A percentile compares a stretch with the other conserved stretches of the same genome.
Evolutionary conservation across 2,797 vertebrate genomes (phyloP).

Genomic region (Arrhamphus sclerolepis): DNA sequence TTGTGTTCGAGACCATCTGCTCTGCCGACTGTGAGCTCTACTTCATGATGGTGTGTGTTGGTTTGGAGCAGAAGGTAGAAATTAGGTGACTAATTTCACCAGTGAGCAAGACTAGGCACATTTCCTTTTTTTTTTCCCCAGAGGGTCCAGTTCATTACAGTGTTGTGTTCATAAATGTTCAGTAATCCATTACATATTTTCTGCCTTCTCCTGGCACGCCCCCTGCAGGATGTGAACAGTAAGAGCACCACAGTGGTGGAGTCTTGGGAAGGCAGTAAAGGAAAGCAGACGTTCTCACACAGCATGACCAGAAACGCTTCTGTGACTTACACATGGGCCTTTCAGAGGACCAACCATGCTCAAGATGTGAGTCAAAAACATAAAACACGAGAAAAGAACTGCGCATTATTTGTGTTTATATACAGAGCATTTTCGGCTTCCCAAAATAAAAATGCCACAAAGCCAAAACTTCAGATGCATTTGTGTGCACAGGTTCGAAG

Average conservation of each 20-base stretch:
- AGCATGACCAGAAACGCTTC: conserved; percentile 91
- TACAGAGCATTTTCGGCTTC: too few relatives aligned
- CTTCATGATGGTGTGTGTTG: conserved; percentile 92
- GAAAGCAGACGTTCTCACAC: conserved; percentile 91
- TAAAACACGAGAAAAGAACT: too few relatives aligned
- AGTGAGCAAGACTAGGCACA: background rate
- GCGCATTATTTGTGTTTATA: too few relatives aligned
- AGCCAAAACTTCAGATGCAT: too few relatives aligned
- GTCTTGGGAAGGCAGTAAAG: conserved; percentile 93
- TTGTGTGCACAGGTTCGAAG: conserved; percentile 81
- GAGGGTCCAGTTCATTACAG: background rate
- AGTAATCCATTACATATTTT: background rate
- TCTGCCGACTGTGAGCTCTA: conserved; percentile 93
- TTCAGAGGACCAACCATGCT: conserved; percentile 92
- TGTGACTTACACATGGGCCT: conserved; percentile 94
- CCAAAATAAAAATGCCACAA: background rate
- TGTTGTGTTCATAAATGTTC: background rate
- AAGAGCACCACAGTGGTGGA: conserved; percentile 96
- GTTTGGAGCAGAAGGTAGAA: conserved; percentile 1
- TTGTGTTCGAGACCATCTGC: conserved; percentile 95
- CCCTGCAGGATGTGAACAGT: conserved; percentile 89
- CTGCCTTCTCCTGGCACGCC: conserved; percentile 10
- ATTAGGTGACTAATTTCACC: conserved; percentile 14
- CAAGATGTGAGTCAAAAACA: conserved; percentile 85
- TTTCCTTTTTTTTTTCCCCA: too few relatives aligned